These are phyloP conservation scores for Sarcoramphus papa DNA, from an alignment of 2,797 vertebrate genomes.

Conservation along the genomic window DNA sequence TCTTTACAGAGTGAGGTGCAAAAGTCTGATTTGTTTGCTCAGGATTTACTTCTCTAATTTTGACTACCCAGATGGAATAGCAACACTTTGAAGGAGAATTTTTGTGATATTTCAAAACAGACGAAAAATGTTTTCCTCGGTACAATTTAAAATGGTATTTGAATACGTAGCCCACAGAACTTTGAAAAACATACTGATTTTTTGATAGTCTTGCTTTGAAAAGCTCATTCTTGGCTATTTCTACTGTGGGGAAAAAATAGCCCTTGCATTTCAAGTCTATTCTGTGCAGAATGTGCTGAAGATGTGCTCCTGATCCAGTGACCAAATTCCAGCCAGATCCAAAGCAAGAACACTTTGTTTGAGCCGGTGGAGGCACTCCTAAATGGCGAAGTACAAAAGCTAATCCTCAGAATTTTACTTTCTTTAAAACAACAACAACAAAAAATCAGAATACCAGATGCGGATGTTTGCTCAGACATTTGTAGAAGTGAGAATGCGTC, in stretches of 20 bases:
- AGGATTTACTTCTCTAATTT: conserved; percentile 39
- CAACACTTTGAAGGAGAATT: neutral
- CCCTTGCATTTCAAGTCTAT: neutral
- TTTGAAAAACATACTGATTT: neutral
- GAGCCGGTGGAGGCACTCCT: neutral
- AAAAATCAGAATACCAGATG: conserved; percentile 67
- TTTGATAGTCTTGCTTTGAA: conserved; percentile 5
- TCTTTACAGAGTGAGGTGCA: conserved; percentile 26
- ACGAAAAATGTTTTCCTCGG: neutral
- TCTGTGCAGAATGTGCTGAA: neutral
- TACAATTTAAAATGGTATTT: conserved; percentile 1
- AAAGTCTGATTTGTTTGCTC: conserved; percentile 53
- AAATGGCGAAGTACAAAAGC: conserved; percentile 15
- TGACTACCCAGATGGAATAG: conserved; percentile 30
- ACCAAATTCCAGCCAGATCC: neutral
- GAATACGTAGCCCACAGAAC: neutral
- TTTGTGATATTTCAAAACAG: neutral
- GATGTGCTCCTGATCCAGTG: neutral
- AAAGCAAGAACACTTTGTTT: neutral
- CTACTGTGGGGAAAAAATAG: neutral
- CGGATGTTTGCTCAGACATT: conserved; percentile 68
- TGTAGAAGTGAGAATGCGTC: conserved; percentile 70
- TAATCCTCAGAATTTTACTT: conserved; percentile 56
- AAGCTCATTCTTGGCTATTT: neutral
- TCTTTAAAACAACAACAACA: conserved; percentile 21